phyloP scores from a whole-genome alignment of 2,888 invertebrate species.

The Erebia epiphron region DNA sequence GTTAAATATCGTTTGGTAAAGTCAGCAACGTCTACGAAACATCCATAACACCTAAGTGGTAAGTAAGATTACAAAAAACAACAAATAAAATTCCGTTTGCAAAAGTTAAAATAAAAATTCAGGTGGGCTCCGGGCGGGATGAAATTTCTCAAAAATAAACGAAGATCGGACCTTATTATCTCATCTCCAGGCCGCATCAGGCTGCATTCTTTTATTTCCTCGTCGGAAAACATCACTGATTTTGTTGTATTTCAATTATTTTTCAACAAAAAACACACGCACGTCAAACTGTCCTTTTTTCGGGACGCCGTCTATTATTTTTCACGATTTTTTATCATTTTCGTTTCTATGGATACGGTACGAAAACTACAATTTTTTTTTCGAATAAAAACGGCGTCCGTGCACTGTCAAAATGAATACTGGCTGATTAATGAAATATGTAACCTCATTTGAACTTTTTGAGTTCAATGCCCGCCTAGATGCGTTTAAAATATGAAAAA shows the following conservation, averaged over 20 bases:
- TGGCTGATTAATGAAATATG: constrained; percentile 32
- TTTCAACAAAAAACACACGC: constrained; percentile 65
- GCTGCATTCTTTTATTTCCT: constrained; percentile 76
- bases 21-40: background rate
- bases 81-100: background rate
- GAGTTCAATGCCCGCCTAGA: constrained; percentile 35
- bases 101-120: constrained; percentile 10
- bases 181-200: constrained; percentile 73
- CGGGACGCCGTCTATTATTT: constrained; percentile 53
- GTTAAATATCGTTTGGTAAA: no score
- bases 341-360: constrained; percentile 66
- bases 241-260: constrained; percentile 76
- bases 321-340: constrained; percentile 41
- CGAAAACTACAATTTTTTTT: constrained; percentile 52
- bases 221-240: constrained; percentile 79
- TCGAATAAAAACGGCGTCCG: constrained; percentile 18
- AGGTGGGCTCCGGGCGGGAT: constrained; percentile 41
- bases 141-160: constrained; percentile 46
- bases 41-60: background rate
- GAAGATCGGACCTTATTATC: constrained; percentile 72
- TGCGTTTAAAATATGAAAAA: background rate
- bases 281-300: constrained; percentile 67
- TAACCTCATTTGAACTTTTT: constrained; percentile 59
- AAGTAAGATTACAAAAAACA: background rate
- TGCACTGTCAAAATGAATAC: background rate